These are phyloP conservation scores for Hydractinia echinata DNA, from an alignment of 30 jellyfish, hydroid and myxozoan genomes.

Conservation along the genomic window DNA sequence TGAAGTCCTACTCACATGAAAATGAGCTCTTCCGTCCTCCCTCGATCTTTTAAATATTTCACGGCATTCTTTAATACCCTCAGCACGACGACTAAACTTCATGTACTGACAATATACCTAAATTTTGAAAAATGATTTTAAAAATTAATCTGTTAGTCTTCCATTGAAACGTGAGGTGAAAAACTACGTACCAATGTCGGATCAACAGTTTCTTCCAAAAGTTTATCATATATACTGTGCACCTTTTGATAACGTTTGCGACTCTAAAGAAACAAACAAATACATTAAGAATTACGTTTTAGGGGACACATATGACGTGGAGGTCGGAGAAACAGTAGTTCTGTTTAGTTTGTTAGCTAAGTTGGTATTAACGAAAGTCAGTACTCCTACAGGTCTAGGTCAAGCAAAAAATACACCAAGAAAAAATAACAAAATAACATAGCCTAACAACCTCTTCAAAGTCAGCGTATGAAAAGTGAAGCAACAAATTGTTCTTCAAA, in stretches of 20 bases:
- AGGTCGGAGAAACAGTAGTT: too few relatives aligned
- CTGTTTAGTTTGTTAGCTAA: too few relatives aligned
- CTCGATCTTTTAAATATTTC: conserved; percentile 70
- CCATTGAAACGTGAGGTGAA: neutral
- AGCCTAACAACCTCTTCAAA: conserved; percentile 82
- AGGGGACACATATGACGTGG: neutral
- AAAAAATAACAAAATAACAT: conserved; percentile 1
- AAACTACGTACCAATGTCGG: conserved; percentile 66
- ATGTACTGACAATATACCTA: conserved; percentile 81
- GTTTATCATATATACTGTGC: conserved; percentile 58
- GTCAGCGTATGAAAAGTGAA: conserved; percentile 93
- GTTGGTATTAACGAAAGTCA: too few relatives aligned
- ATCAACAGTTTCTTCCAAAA: conserved; percentile 52
- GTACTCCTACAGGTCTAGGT: neutral
- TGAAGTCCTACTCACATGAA: conserved; percentile 51
- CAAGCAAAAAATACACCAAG: neutral
- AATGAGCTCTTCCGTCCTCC: conserved; percentile 64
- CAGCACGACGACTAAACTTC: conserved; percentile 90
- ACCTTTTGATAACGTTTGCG: conserved; percentile 77
- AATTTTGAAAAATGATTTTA: neutral
- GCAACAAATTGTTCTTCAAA: conserved; percentile 50
- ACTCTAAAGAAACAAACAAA: conserved; percentile 47
- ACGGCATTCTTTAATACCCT: conserved; percentile 88
- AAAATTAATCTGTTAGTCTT: neutral
- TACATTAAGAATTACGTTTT: neutral